These are phyloP conservation scores for Prolemur simus DNA, from an alignment of 2,113 vertebrate species.

Conservation along the genomic window DNA sequence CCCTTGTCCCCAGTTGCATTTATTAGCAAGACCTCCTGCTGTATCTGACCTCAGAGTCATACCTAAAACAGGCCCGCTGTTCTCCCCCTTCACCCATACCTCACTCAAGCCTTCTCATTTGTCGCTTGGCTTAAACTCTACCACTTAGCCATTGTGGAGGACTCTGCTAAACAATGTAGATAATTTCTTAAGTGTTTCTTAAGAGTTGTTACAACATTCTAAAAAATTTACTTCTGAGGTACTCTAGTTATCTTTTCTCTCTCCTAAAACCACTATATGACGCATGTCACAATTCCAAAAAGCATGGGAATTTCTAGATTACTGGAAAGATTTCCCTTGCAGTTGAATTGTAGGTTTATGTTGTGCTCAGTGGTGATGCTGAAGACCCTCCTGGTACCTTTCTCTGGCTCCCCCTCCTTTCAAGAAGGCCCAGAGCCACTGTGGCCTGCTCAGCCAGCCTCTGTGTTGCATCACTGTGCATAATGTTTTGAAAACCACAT, in stretches of 20 bases:
- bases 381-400: not conserved
- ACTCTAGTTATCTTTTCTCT: not conserved
- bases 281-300: not conserved
- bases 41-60: not conserved
- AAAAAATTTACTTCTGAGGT: not conserved
- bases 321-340: not conserved
- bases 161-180: not conserved
- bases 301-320: not conserved
- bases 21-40: too few species aligned
- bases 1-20: not conserved
- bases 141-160: not conserved
- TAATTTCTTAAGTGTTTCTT: not conserved
- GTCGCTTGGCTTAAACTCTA: not conserved
- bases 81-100: too few species aligned
- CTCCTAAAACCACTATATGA: not conserved
- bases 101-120: not conserved
- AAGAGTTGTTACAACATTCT: not conserved
- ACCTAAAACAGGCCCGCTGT: not conserved
- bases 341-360: not conserved
- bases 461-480: not conserved
- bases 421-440: not conserved
- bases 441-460: not conserved
- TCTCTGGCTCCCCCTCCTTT: not conserved
- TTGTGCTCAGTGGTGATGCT: not conserved
- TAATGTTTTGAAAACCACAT: not conserved